phyloP scores from a whole-genome alignment of 2,797 vertebrate species.

The Cheracebus regulus region DNA sequence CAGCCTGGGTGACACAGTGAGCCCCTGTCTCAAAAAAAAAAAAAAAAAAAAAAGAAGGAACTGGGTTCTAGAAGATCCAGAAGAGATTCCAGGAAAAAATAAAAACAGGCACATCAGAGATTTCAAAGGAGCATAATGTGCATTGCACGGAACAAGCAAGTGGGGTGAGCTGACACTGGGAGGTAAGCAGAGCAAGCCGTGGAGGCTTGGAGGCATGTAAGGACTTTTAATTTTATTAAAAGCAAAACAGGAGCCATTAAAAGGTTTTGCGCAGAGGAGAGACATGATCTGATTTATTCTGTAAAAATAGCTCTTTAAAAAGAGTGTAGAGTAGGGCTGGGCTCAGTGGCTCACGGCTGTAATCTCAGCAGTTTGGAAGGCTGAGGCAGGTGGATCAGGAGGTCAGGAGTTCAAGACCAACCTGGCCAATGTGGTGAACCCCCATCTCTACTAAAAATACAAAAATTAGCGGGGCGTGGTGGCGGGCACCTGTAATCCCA shows the following conservation, averaged over 20 bases:
- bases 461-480: too few relatives aligned
- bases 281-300: neutral
- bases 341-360: too few relatives aligned
- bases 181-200: neutral
- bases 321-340: neutral
- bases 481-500: too few relatives aligned
- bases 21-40: neutral
- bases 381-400: too few relatives aligned
- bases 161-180: neutral
- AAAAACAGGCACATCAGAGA: neutral
- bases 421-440: too few relatives aligned
- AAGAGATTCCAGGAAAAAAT: neutral
- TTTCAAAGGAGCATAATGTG: fast-evolving
- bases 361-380: too few relatives aligned
- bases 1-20: neutral
- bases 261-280: neutral
- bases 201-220: neutral
- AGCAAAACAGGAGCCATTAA: neutral
- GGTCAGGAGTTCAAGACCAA: too few relatives aligned
- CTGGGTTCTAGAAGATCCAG: neutral
- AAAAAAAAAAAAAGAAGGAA: neutral
- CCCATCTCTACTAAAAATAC: too few relatives aligned
- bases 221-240: neutral
- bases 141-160: fast-evolving
- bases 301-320: neutral